Conservation (phyloP, 2,113 vertebrate species). For the Takifugu bimaculatus region DNA sequence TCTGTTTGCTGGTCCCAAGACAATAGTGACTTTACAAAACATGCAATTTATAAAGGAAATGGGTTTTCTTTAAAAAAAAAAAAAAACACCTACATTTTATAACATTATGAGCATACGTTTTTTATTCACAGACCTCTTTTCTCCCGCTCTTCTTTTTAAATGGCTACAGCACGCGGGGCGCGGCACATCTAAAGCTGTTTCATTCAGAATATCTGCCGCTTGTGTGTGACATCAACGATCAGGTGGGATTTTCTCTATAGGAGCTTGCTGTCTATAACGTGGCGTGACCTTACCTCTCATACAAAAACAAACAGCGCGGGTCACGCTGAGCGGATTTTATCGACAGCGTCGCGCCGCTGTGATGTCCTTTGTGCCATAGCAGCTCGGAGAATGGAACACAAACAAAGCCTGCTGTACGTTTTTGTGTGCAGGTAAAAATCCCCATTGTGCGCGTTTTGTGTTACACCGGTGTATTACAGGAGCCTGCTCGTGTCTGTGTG, state of each 20-base stretch:
- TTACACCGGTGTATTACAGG: conserved; percentile 8
- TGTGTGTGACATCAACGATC: conserved; percentile 16
- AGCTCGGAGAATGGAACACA: conserved; percentile 50
- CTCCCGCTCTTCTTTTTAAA: not conserved
- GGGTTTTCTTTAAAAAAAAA: not conserved
- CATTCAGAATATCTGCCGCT: not conserved
- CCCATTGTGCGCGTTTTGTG: conserved; percentile 35
- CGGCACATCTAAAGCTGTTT: not conserved
- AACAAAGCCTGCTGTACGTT: conserved; percentile 50
- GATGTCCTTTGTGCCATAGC: conserved; percentile 52
- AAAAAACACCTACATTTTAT: not conserved
- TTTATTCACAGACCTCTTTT: not conserved
- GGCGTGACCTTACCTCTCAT: conserved; percentile 60
- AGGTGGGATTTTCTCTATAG: conserved; percentile 24
- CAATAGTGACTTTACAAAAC: conserved; percentile 56
- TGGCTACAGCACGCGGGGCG: conserved; percentile 3
- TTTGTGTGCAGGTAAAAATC: conserved; percentile 33
- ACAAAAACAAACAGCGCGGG: conserved; percentile 60
- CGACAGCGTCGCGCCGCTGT: conserved; percentile 52
- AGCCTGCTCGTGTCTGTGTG: not conserved
- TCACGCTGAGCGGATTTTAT: conserved; percentile 58
- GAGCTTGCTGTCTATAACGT: conserved; percentile 38
- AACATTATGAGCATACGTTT: not conserved
- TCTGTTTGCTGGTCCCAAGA: conserved; percentile 59
- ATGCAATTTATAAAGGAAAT: conserved; percentile 50